A percentile compares a stretch with the other conserved stretches of the same genome.
Evolutionary conservation across 2,113 vertebrate genomes (phyloP).

Genomic region (Clarias gariepinus): DNA sequence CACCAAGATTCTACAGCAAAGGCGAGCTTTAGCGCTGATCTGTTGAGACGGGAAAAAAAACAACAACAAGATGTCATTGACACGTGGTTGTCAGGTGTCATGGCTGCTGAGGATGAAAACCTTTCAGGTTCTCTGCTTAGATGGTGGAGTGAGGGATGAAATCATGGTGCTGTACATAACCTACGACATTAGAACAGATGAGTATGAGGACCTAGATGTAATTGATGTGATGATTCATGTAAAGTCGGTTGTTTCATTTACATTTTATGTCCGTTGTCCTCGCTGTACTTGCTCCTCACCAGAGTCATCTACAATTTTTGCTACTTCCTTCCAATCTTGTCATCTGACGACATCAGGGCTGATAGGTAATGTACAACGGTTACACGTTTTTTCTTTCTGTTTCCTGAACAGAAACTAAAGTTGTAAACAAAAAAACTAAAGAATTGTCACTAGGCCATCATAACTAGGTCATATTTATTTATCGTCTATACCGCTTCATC

Average conservation of each 20-base stretch:
- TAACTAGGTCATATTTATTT: too few species aligned
- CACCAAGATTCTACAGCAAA: slow-evolving; percentile 42
- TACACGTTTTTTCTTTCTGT: background rate
- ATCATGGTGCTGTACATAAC: background rate
- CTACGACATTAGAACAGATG: background rate
- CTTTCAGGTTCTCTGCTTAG: slow-evolving; percentile 36
- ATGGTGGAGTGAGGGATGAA: slow-evolving; percentile 2
- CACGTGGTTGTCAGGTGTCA: slow-evolving; percentile 52
- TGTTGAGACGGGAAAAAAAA: slow-evolving; percentile 23
- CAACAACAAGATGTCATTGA: slow-evolving; percentile 19
- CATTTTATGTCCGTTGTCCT: background rate
- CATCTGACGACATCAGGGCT: too few species aligned
- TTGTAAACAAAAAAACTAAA: background rate
- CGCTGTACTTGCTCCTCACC: background rate
- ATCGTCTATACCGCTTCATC: too few species aligned
- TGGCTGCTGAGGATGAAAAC: slow-evolving; percentile 43
- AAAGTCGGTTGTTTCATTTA: background rate
- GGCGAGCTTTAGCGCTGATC: slow-evolving; percentile 52
- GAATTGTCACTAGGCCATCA: too few species aligned
- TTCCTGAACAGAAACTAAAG: background rate
- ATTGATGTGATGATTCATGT: background rate
- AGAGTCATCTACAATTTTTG: background rate
- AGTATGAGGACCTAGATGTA: background rate
- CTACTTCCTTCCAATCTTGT: background rate
- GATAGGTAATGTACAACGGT: background rate